phyloP scores from a whole-genome alignment of 2,797 vertebrate species.

The Triplophysa bombifrons region DNA sequence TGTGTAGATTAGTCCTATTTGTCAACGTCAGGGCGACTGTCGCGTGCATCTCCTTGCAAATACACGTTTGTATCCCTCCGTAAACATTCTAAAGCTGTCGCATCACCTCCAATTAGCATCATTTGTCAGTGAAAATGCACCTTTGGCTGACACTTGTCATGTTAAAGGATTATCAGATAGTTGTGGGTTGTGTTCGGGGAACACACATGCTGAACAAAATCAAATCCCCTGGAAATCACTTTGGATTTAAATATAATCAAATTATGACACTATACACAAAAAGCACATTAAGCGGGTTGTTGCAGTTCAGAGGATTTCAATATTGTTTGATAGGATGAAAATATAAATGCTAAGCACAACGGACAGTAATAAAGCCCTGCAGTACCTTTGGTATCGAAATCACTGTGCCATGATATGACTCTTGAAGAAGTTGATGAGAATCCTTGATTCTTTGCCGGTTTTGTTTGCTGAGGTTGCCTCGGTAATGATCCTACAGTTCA shows the following conservation, averaged over 20 bases:
- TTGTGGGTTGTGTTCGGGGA: background rate
- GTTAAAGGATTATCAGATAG: background rate
- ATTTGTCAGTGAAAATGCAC: background rate
- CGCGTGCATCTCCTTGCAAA: conserved; percentile 19
- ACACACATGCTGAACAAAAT: too few relatives aligned
- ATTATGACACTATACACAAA: background rate
- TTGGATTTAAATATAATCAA: too few relatives aligned
- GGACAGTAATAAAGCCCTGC: background rate
- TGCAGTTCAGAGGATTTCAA: background rate
- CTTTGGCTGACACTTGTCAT: background rate
- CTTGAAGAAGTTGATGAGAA: conserved; percentile 35
- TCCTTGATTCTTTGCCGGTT: conserved; percentile 35
- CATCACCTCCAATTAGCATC: background rate
- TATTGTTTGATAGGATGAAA: background rate
- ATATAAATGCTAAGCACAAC: conserved; percentile 18
- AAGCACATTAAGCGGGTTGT: conserved; percentile 1
- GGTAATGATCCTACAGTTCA: conserved; percentile 46
- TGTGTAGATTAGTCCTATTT: conserved; percentile 58
- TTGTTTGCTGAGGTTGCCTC: conserved; percentile 21
- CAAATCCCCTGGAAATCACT: too few relatives aligned
- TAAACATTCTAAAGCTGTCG: background rate
- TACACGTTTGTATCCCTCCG: background rate
- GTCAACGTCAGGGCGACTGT: conserved; percentile 53
- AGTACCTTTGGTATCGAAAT: conserved; percentile 21
- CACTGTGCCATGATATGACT: conserved; percentile 28